Evolutionary conservation across 2,888 invertebrate species (phyloP), one percentile per base, ranked within the genome.

Genomic region (Sphinx pinastri): DNA sequence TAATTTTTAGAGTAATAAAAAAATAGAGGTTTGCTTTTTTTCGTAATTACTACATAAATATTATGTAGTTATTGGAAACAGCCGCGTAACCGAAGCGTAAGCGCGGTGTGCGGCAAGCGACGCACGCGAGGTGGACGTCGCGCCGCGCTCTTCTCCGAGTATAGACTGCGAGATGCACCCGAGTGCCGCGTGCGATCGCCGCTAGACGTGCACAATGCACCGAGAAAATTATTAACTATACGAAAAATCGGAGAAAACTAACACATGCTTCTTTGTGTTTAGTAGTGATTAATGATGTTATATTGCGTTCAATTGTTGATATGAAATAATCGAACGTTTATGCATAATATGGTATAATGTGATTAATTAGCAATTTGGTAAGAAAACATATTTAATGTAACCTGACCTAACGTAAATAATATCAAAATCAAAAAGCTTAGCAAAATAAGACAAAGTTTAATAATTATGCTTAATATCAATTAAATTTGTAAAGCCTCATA

Each of bases 131-230:
- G 38, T 74, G 78, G 71, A 87, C 92, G 91, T 91, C 86, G 76
- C 81, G 75, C 83, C 86, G 85, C 89, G 83, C 77, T 82, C 84
- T 85, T 75, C 72, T 75, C 83, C 85, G 84, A 81, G 73, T 73
- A 81, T 81, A 77, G 79, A 92, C 91, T 90, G 90, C 58, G 70
- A 58, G 67, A 68, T 60, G 72, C 68, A 70, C n/a, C 67, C 69
- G 69, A 68, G 47, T 67, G 10, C 68, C 71, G 73, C 71, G 69
- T 63, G 57, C 47, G 38, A 57, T 25, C 66, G 51, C 31, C 31
- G 12, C 58, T 57, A 52, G 60, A 38, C 52, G 52, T 4, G n/a
- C 45, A 63, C 45, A 52, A 38, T 11, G 51, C 16, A 11, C 12
- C 67, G 31, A 31, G 31, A n/a, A 67, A 51, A 67, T 16, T 67